Base-by-base conservation (phyloP, 1,140 invertebrate species). In the Platyura marginata region DNA sequence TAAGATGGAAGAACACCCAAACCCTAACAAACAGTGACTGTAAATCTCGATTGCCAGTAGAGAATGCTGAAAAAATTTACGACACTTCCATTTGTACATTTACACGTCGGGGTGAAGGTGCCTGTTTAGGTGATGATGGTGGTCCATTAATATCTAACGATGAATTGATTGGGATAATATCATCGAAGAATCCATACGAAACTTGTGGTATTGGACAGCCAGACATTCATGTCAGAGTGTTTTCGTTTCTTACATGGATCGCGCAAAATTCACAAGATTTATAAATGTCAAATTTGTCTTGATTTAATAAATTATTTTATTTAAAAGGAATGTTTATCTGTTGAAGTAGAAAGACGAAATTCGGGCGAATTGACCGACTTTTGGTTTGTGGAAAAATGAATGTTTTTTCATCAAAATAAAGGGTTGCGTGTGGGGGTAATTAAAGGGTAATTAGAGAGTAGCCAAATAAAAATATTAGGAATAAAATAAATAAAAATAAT, bases 61-160 rank as follows among this genome's bases (percentile, higher is more conserved):
- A 13, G 13, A 29, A 29, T 29, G 25, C 25, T 29, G 25, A 29
- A 29, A 6, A 13, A 53, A 1, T 60, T 59, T 25, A 54, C 48
- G 21, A 46, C 59, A 49, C 59, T 59, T 43, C 49, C 59, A 0
- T 46, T 55, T 42, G 56, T 55, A 13, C 46, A 65, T 11, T 42
- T 66, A 2, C 64, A 74, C 41, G 25, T 75, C 72, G 0, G 69
- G 68, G 36, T 57, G 69, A 10, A 81, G 77, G 47, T 61, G 79
- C 33, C 51, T 71, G 5, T 49, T 72, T 8, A 81, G 78, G 0
- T 56, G 81, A 34, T 9, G 74, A 39, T 74, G 80, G 15, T 81
- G 81, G 54, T 54, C 63, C n/a, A 66, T 61, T 3, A 37, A 61
- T 65, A n/a, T 46, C 46, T 5, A 50, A 59, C 38, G 55, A 58